Evolutionary conservation across 2,888 invertebrate species (phyloP).

Genomic region (Aquatica leii): DNA sequence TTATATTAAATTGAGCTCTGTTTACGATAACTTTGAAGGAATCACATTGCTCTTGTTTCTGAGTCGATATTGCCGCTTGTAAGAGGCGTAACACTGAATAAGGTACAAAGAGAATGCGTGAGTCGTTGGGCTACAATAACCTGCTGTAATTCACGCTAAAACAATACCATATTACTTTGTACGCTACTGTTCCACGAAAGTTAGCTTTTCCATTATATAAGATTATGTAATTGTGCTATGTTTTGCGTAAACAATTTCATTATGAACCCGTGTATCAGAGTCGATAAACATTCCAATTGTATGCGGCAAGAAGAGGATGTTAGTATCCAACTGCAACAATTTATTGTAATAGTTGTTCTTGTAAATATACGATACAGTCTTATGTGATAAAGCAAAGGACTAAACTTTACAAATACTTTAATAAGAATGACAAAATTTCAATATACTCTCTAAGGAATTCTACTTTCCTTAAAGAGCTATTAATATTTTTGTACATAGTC

Average conservation of each 20-base stretch:
- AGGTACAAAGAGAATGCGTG: slow-evolving; percentile 45
- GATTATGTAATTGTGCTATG: slow-evolving; percentile 30
- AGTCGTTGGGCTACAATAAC: slow-evolving; percentile 49
- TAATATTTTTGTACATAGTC: not conserved
- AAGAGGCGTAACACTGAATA: slow-evolving; percentile 43
- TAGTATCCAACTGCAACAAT: slow-evolving; percentile 14
- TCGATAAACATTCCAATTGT: slow-evolving; percentile 27
- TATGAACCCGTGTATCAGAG: slow-evolving; percentile 27
- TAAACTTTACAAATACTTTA: too few species aligned
- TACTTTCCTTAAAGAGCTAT: not conserved
- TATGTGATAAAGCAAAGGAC: not conserved
- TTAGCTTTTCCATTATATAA: slow-evolving; percentile 27
- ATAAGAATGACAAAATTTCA: too few species aligned
- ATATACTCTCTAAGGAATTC: too few species aligned
- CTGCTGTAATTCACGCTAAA: slow-evolving; percentile 47
- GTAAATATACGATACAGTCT: not conserved
- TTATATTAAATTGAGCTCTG: not conserved
- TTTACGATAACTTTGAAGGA: slow-evolving; percentile 17
- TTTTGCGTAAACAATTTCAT: slow-evolving; percentile 36
- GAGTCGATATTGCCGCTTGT: slow-evolving; percentile 39
- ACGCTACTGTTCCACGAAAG: slow-evolving; percentile 20
- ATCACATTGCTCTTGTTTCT: slow-evolving; percentile 37
- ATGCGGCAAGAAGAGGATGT: slow-evolving; percentile 20
- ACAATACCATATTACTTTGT: slow-evolving; percentile 43
- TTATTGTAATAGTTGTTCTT: not conserved